Base-by-base conservation (phyloP, 2,888 invertebrate species). In the Salpingus planirostris region DNA sequence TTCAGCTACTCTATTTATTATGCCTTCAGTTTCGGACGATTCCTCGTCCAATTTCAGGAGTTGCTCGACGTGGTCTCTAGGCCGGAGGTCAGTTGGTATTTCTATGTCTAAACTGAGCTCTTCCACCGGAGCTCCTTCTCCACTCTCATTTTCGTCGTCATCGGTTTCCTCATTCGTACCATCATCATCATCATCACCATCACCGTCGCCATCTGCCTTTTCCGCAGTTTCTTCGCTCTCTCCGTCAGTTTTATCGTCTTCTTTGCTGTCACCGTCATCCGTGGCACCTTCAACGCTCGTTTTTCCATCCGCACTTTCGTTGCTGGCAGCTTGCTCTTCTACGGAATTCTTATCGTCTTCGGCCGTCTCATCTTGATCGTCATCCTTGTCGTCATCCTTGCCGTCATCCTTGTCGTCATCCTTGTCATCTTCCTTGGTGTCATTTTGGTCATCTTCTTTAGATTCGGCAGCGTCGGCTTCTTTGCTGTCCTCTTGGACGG, bases 31-130 rank as follows among this genome's bases (percentile, higher is more conserved):
- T 48, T 78, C 76, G 49, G 78, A 71, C 22, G 80, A 74, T 52
- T 84, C 84, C 37, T 81, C 80, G 47, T 88, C 84, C 36, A 92
- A 62, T 57, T 83, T 80, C 24, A 92, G 64, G 24, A 92, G 73
- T 57, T 85, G 79, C 37, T 76, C 76, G 36, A 92, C 79, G 55
- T 90, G 88, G 30, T 80, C 80, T 42, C 88, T 76, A 30, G 81
- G 76, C 59, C 90, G 74, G 30, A 86, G 68, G 46, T 86, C 80
- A 52, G 79, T 75, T 3, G 87, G 86, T 46, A 86, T 78, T 57
- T 79, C 79, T 46, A 74, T 73, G 56, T 79, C 81, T 74, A 81
- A 65, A 24, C 54, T 67, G 28, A 73, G 52, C 35, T 73, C 72
- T 55, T 73, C 72, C 40, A 70, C 71, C 14, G 68, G 67, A 1